phyloP scores from a whole-genome alignment of 1,140 invertebrate genomes.

The Spodoptera litura region DNA sequence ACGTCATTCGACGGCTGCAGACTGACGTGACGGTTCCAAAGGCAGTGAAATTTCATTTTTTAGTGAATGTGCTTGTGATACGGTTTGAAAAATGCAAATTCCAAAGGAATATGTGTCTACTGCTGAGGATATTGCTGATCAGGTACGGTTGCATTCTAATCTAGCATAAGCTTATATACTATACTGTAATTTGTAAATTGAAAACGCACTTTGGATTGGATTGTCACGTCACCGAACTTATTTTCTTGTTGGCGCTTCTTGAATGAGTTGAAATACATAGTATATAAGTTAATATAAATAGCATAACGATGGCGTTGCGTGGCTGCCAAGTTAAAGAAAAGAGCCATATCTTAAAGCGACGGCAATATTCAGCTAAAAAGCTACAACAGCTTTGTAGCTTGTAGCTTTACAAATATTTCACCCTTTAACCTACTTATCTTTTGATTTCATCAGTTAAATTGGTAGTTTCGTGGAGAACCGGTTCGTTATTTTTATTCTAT shows the following conservation, averaged over 20 bases:
- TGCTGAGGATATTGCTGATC: conserved; percentile 97
- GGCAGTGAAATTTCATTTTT: conserved; percentile 75
- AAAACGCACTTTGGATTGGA: conserved; percentile 72
- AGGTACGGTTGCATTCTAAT: conserved; percentile 87
- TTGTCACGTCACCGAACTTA: conserved; percentile 85
- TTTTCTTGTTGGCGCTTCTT: conserved; percentile 68
- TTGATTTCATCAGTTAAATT: conserved; percentile 43
- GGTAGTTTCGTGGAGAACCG: not conserved
- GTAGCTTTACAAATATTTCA: conserved; percentile 31
- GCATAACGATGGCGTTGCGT: conserved; percentile 24
- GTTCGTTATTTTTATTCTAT: conserved; percentile 1
- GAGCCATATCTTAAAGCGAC: not conserved
- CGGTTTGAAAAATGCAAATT: conserved; percentile 90
- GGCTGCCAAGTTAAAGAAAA: conserved; percentile 51
- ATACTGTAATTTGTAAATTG: conserved; percentile 56
- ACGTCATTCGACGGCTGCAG: conserved; percentile 77
- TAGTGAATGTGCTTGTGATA: conserved; percentile 74
- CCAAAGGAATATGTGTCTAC: conserved; percentile 95
- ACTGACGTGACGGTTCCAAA: conserved; percentile 61
- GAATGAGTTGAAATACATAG: conserved; percentile 49
- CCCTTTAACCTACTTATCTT: conserved; percentile 49
- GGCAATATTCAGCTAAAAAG: conserved; percentile 12
- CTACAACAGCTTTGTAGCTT: conserved; percentile 8
- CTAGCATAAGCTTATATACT: conserved; percentile 39
- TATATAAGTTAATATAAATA: conserved; percentile 54